Evolutionary conservation across 2,888 invertebrate genomes (phyloP).

Genomic region (Pammene aurita): DNA sequence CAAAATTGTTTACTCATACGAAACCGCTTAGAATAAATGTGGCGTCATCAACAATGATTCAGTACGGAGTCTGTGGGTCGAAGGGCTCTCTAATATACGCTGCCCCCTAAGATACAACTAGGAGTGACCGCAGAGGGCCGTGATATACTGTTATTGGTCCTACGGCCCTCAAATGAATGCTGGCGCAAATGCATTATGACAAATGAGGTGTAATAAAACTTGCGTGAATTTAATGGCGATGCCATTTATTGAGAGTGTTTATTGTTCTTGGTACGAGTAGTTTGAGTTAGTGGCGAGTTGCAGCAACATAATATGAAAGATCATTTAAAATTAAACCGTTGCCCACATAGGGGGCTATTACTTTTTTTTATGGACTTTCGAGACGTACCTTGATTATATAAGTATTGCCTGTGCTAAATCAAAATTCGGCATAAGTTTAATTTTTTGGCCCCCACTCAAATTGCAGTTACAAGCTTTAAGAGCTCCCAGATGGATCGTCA

Average conservation of each 20-base stretch:
- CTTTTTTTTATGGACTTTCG: too few relatives aligned
- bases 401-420: too few relatives aligned
- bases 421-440: too few relatives aligned
- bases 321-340: background rate
- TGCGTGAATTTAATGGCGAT: constrained; percentile 35
- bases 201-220: constrained; percentile 40
- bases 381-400: too few relatives aligned
- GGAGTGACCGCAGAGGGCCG: constrained; percentile 45
- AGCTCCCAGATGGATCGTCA: too few relatives aligned
- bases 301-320: background rate
- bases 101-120: constrained; percentile 36
- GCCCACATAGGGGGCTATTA: too few relatives aligned
- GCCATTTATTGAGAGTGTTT: constrained; percentile 20
- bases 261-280: background rate
- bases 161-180: constrained; percentile 39
- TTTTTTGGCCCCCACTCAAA: too few relatives aligned
- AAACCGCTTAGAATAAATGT: constrained; percentile 52
- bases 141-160: constrained; percentile 51
- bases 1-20: constrained; percentile 39
- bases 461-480: too few relatives aligned
- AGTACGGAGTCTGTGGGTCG: constrained; percentile 45
- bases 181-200: constrained; percentile 42
- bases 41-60: constrained; percentile 53
- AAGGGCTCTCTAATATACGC: constrained; percentile 44
- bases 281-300: background rate